A percentile compares a stretch with the other conserved stretches of the same genome.
These are phyloP conservation scores for Basileuterus tristriatus DNA, from an alignment of 2,797 vertebrate genomes.

Conservation along the genomic window DNA sequence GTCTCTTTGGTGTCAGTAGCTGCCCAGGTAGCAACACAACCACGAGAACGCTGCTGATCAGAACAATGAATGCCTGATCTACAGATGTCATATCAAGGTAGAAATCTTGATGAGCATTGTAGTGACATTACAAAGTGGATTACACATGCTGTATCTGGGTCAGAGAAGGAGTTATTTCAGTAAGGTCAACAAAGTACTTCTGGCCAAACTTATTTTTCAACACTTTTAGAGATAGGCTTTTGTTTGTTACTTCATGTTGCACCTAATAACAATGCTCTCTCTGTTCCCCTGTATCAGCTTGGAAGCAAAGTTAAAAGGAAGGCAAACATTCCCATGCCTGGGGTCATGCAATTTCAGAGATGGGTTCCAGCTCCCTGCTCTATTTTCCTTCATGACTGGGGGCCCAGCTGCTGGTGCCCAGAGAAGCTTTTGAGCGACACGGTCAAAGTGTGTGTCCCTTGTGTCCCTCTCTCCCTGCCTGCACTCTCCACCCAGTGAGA, in stretches of 20 bases:
- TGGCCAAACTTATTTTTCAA: constrained; percentile 65
- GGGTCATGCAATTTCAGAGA: not conserved
- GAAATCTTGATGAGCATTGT: constrained; percentile 73
- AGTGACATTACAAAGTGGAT: constrained; percentile 72
- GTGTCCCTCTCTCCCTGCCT: not conserved
- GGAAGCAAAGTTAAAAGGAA: constrained; percentile 10
- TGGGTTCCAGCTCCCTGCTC: not conserved
- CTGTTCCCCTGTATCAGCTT: not conserved
- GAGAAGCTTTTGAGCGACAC: not conserved
- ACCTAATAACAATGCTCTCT: not conserved
- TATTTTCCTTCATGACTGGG: not conserved
- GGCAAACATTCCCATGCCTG: not conserved
- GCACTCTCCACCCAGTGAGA: not conserved
- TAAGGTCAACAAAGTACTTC: constrained; percentile 64
- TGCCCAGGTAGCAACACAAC: constrained; percentile 66
- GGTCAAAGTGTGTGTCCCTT: not conserved
- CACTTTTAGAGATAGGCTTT: constrained; percentile 31
- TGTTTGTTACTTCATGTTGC: constrained; percentile 47
- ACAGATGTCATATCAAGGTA: constrained; percentile 66
- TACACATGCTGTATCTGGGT: constrained; percentile 73
- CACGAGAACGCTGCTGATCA: constrained; percentile 66
- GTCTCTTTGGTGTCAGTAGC: constrained; percentile 69
- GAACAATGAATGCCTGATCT: constrained; percentile 71
- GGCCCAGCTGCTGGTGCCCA: not conserved
- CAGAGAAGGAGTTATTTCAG: constrained; percentile 71